phyloP scores from a whole-genome alignment of 1,140 invertebrate genomes.

The Papilio glaucus region DNA sequence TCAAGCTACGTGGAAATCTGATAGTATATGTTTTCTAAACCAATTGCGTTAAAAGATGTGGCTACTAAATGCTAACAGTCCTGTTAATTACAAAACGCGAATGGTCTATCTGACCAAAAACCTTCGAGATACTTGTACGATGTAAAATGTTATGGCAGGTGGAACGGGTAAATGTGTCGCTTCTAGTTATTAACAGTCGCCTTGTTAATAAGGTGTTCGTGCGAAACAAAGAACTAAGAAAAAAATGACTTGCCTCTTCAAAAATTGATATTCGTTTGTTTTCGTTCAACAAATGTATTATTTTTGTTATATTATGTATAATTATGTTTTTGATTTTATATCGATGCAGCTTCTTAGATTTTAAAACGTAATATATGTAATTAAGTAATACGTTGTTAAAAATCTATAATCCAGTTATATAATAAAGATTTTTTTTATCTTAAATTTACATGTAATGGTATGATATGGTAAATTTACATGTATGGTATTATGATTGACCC shows the following conservation, averaged over 20 bases:
- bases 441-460: no score
- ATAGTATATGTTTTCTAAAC: no score
- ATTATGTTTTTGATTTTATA: no score
- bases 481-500: no score
- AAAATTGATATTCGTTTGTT: neutral
- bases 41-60: neutral
- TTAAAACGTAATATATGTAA: no score
- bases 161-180: slow-evolving; percentile 34
- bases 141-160: slow-evolving; percentile 33
- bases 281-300: neutral
- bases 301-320: neutral
- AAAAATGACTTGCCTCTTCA: slow-evolving; percentile 10
- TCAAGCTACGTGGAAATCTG: no score
- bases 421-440: no score
- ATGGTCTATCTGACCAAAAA: slow-evolving; percentile 7
- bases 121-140: neutral
- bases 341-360: no score
- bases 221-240: slow-evolving; percentile 37
- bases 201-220: slow-evolving; percentile 32
- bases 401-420: no score
- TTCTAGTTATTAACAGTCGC: slow-evolving; percentile 35
- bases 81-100: slow-evolving; percentile 4
- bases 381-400: no score
- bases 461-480: no score
- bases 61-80: neutral